Base-by-base conservation (phyloP, 1,140 invertebrate genomes). In the Anastrepha ludens region DNA sequence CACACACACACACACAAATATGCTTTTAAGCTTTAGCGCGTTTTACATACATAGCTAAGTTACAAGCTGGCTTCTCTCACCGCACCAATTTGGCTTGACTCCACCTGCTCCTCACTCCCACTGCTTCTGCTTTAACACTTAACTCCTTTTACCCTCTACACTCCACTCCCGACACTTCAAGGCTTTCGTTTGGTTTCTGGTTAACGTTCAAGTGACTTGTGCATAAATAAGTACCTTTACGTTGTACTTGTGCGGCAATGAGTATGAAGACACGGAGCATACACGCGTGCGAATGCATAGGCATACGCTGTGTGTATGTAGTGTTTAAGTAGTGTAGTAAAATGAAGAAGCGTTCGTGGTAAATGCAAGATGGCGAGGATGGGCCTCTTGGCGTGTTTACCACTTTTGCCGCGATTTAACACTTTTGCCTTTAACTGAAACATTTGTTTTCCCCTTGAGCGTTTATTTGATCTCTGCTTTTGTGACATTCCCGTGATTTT, bases 171-270 rank as follows among this genome's bases (percentile, higher is more conserved):
- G 47, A 81, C 74, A 81, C 74, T 81, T 81, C n/a, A 58, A 81
- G 74, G 74, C 74, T 81, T 81, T 58, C 74, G 47, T 81, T 81
- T 81, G 74, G 17, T 29, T 81, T 81, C 47, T 81, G 74, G 47
- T 81, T 81, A 81, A 81, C 74, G 74, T 81, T 81, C 74, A 81
- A 81, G 74, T 81, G 47, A 81, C 74, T 81, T 81, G 74, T 81
- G 74, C 74, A 81, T 81, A 81, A 81, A 81, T 81, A 81, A 81
- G 47, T 81, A 29, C 41, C 39, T 44, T 50, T 81, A 81, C 47
- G 47, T 50, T 50, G 74, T 55, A 58, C 47, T 55, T 81, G 47
- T 55, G 47, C 7, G 7, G 9, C 50, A 41, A 11, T 17, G 47
- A 67, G 64, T 17, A 0, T 9, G 44, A 58, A 50, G n/a, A 7